A percentile compares a stretch with the other conserved stretches of the same genome.
Evolutionary conservation across 2,113 vertebrate species (phyloP).

Genomic region (Neogobius melanostomus): DNA sequence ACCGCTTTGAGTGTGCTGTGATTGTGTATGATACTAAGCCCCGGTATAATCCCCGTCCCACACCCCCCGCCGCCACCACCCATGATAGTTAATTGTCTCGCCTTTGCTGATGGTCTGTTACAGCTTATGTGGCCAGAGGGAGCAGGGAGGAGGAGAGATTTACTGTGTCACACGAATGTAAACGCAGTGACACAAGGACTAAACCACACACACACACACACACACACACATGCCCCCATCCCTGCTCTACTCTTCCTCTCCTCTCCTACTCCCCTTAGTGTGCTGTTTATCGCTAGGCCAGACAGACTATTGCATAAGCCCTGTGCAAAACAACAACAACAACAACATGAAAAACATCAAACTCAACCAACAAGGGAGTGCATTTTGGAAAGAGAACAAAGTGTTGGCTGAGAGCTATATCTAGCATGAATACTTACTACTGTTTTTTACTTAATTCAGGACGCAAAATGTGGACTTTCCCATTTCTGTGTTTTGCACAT

Average conservation of each 20-base stretch:
- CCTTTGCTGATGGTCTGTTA: slow-evolving; percentile 74
- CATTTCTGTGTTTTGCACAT: not conserved
- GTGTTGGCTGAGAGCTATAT: slow-evolving; percentile 2
- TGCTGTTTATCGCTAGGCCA: slow-evolving; percentile 67
- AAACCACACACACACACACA: slow-evolving; percentile 21
- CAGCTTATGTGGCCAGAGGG: slow-evolving; percentile 66
- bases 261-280: slow-evolving; percentile 28
- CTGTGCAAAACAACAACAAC: slow-evolving; percentile 65
- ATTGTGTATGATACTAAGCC: slow-evolving; percentile 67
- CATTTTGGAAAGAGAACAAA: slow-evolving; percentile 12
- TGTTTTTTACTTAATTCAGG: not conserved
- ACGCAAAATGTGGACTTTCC: not conserved
- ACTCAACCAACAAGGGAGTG: slow-evolving; percentile 17
- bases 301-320: slow-evolving; percentile 67
- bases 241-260: not conserved
- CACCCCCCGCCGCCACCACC: slow-evolving; percentile 13
- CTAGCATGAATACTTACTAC: not conserved
- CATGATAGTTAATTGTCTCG: slow-evolving; percentile 75
- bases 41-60: slow-evolving; percentile 46
- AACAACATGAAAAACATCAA: slow-evolving; percentile 55
- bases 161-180: slow-evolving; percentile 34
- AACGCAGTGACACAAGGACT: slow-evolving; percentile 36
- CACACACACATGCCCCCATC: slow-evolving; percentile 7
- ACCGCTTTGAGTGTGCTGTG: slow-evolving; percentile 51
- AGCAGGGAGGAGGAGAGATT: slow-evolving; percentile 52